Evolutionary conservation across 2,113 vertebrate genomes (phyloP), one percentile per base, ranked within the genome.

Genomic region (Arothron firmamentum): DNA sequence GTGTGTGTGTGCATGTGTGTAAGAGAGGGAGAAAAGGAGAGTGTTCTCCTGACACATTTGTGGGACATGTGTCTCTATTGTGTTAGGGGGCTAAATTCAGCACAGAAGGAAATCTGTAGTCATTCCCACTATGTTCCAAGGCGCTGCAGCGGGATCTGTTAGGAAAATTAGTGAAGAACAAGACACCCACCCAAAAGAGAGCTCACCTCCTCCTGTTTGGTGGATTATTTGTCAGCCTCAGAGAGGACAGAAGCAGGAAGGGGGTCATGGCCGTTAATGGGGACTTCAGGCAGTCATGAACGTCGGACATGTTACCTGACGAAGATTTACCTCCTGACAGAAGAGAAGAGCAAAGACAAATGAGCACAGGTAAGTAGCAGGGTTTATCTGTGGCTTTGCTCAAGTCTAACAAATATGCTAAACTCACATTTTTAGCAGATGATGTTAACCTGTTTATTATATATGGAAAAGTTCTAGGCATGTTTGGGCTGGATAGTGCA

Each of bases 41-140:
- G 45, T 20, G 41, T 62, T 65, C 46, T 62, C 31, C 78, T 83
- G 28, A 82, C 87, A 87, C 74, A 50, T 60, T 52, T 7, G 54
- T 82, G 84, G 71, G 81, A 70, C 46, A 82, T 87, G 84, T 87
- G 70, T 70, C 88, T 82, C 62, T 56, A 54, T 59, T 57, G 82
- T 89, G 88, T 78, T 59, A 88, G 52, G 59, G 59, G 78, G 79
- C 78, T 77, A 78, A 77, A 78, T 17, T 47, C 45, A 47, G 45
- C 45, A 47, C 16, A 8, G 45, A n/a, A 47, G n/a, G 45, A n/a
- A n/a, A 38, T 38, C 34, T 38, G 12, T 9, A 38, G 34, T 12
- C 34, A 38, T 11, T 38, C 11, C 34, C 9, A 4, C 2, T 38
- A 10, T 34, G 52, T 63, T 68, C 3, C 13, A 28, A 61, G 53